Percentiles rank a stretch among this genome's conserved stretches.
These are phyloP conservation scores for Osmerus eperlanus DNA, from an alignment of 2,113 vertebrate species.

Conservation along the genomic window DNA sequence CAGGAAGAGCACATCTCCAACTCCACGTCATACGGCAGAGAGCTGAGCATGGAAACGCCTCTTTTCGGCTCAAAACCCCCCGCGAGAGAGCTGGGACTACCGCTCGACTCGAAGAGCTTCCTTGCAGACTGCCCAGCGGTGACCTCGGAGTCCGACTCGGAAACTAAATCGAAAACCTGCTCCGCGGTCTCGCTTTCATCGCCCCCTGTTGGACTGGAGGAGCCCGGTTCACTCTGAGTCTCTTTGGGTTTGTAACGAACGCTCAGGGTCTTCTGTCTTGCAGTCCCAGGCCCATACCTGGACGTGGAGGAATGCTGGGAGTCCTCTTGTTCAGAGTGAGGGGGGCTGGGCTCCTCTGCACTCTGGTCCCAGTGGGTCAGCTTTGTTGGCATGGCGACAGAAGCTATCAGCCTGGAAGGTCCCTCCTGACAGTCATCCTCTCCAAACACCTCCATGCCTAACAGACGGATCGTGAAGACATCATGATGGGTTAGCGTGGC, in stretches of 20 bases:
- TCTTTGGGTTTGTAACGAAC: background rate
- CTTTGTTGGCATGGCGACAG: background rate
- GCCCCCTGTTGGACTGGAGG: conserved; percentile 9
- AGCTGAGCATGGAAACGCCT: conserved; percentile 21
- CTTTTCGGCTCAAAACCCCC: conserved; percentile 37
- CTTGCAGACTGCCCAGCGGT: background rate
- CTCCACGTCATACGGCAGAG: conserved; percentile 43
- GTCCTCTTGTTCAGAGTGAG: background rate
- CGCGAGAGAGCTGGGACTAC: conserved; percentile 12
- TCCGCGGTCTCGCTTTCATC: background rate
- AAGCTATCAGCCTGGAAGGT: background rate
- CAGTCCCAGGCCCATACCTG: background rate
- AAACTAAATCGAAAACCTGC: conserved; percentile 33
- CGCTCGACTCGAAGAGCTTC: conserved; percentile 12
- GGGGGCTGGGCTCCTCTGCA: background rate
- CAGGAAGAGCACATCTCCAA: conserved; percentile 50
- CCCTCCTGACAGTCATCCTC: conserved; percentile 20
- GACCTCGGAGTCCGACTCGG: conserved; percentile 25
- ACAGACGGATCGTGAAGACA: conserved; percentile 10
- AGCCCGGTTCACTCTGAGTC: background rate
- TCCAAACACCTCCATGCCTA: conserved; percentile 20
- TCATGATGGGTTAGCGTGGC: background rate
- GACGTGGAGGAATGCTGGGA: background rate
- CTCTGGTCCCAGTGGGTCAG: conserved; percentile 34
- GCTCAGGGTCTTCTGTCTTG: background rate